Percentiles rank a stretch among this genome's conserved stretches.
Evolutionary conservation across 1,140 invertebrate genomes (phyloP).

Genomic region (Polypedilum vanderplanki): DNA sequence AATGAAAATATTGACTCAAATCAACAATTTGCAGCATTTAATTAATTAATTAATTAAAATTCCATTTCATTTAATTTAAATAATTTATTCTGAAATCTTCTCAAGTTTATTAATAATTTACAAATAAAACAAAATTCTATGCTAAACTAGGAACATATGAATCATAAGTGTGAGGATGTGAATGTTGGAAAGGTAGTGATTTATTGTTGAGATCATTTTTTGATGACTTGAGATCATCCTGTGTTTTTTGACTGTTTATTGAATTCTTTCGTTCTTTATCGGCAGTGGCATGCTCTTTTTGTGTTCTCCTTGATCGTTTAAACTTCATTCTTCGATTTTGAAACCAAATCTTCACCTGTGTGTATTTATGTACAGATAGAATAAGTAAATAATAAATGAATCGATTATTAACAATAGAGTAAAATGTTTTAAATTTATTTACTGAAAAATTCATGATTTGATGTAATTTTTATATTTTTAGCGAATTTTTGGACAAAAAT

Average conservation of each 20-base stretch:
- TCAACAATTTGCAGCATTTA: not conserved
- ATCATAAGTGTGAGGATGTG: not conserved
- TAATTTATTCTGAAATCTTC: not conserved
- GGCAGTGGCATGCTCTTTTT: constrained; percentile 57
- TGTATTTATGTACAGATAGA: not conserved
- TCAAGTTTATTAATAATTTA: not conserved
- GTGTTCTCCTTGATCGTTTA: constrained; percentile 90
- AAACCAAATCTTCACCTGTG: constrained; percentile 92
- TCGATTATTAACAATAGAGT: no score
- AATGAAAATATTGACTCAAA: not conserved
- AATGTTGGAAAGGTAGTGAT: not conserved
- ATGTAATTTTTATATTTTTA: no score
- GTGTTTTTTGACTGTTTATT: constrained; percentile 36
- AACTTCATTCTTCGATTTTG: constrained; percentile 94
- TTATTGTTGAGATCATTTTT: constrained; percentile 4
- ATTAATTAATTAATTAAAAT: not conserved
- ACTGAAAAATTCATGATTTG: no score
- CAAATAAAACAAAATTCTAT: not conserved
- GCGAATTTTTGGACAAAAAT: no score
- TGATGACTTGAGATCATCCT: constrained; percentile 31
- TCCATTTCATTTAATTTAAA: not conserved
- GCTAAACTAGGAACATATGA: not conserved
- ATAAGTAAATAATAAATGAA: no score
- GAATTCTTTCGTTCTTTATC: not conserved
- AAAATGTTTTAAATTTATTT: no score